phyloP scores from a whole-genome alignment of 1,140 invertebrate species.

The Pseudomyrmex dendroicus region DNA sequence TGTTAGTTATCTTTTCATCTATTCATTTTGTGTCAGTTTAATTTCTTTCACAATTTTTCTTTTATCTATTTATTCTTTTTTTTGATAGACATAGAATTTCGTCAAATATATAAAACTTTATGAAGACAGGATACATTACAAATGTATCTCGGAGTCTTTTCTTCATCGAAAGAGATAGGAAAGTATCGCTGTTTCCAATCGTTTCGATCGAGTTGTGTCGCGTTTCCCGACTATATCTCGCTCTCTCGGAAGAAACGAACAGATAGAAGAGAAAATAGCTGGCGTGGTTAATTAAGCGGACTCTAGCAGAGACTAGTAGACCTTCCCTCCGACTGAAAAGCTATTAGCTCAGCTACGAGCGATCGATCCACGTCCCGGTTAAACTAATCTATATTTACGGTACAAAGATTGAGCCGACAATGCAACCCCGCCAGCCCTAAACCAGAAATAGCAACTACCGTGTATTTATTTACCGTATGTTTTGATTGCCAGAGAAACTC shows the following conservation, averaged over 20 bases:
- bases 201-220: neutral
- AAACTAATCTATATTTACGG: slow-evolving; percentile 61
- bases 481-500: neutral
- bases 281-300: slow-evolving; percentile 57
- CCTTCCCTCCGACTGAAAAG: slow-evolving; percentile 53
- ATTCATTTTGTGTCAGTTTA: neutral
- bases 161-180: slow-evolving; percentile 2
- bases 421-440: slow-evolving; percentile 26
- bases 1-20: neutral
- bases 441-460: slow-evolving; percentile 23
- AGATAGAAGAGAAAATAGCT: slow-evolving; percentile 54
- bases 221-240: slow-evolving; percentile 38
- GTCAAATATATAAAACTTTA: neutral
- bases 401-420: slow-evolving; percentile 55
- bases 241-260: slow-evolving; percentile 47
- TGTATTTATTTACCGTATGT: slow-evolving; percentile 11
- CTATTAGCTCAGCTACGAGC: slow-evolving; percentile 53
- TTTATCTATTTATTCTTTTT: slow-evolving; percentile 13
- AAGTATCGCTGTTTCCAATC: slow-evolving; percentile 38
- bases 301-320: slow-evolving; percentile 57
- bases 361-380: slow-evolving; percentile 54
- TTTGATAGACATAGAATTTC: neutral
- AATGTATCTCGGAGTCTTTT: slow-evolving; percentile 18
- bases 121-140: neutral
- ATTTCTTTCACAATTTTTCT: neutral